Evolutionary conservation across 92 coral and sea anemone species (phyloP), one percentile per base, ranked within the genome.

Genomic region (Micromussa lordhowensis): DNA sequence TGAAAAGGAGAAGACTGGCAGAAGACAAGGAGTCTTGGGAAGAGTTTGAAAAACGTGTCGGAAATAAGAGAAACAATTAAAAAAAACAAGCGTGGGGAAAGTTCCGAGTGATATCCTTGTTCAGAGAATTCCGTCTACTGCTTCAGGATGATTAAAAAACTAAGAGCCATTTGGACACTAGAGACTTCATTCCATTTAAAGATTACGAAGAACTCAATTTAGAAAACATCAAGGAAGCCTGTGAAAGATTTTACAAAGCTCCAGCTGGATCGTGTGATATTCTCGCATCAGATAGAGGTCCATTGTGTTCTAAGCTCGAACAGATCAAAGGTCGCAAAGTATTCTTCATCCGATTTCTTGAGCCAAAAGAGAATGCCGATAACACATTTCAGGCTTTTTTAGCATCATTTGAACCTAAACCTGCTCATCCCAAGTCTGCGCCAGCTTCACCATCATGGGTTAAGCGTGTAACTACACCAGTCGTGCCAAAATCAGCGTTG

Each of bases 241-340:
- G 92, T 12, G 89, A 87, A 63, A 85, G 71, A 59, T 87, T 78
- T 26, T 87, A 83, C 75, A 61, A 84, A n/a, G 93, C 95, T 15
- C 38, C 38, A 36, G 38, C 38, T 36, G 38, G 38, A 36, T 36
- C 38, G 4, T 36, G 38, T 36, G 38, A 93, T 71, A 82, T 91
- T 68, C 54, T 91, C 18, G 96, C 93, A 36, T 88, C 94, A 21
- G 93, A 94, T 61, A 78, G 93, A 68, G 96, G 82, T 21, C 94
- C 93, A 12, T 94, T 93, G 36, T 85, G 96, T 79, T 22, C 91
- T 15, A 91, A 85, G 61, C 86, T 93, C 26, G 91, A 90, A 69
- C 96, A 93, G 59, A 79, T 93, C 6, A 91, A 93, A 44, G 91
- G 84, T 12, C 75, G 87, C 66, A 87, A 88, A 66, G 93, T 89